A percentile compares a stretch with the other conserved stretches of the same genome.
phyloP scores from a whole-genome alignment of 2,797 vertebrate genomes.

The Meriones psammophilus region DNA sequence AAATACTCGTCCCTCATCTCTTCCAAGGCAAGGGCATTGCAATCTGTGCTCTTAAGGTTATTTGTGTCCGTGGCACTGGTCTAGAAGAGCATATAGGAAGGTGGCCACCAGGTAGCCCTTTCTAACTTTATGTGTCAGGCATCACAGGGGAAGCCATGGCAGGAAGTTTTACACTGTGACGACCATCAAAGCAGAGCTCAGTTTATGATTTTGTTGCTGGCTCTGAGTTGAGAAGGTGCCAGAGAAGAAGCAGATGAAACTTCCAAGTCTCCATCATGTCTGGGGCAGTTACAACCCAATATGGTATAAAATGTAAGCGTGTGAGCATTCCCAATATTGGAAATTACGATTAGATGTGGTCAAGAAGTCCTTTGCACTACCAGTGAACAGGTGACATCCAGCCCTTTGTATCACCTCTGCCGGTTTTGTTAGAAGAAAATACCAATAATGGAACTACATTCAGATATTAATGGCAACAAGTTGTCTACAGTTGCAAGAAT shows the following conservation, averaged over 20 bases:
- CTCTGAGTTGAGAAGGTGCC: not conserved
- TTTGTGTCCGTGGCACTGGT: not conserved
- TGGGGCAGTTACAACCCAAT: not conserved
- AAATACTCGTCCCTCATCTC: not conserved
- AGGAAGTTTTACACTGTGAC: not conserved
- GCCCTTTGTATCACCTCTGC: not conserved
- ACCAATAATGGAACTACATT: not conserved
- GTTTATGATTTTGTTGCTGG: not conserved
- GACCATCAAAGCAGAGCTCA: not conserved
- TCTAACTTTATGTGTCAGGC: not conserved
- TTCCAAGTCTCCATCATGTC: not conserved
- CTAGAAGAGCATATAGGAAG: not conserved
- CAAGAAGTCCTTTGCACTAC: not conserved
- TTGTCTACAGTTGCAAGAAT: not conserved
- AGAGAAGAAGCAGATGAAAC: not conserved
- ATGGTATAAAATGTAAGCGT: not conserved
- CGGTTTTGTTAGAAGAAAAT: conserved; percentile 36
- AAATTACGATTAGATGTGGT: conserved; percentile 8
- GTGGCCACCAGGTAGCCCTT: not conserved
- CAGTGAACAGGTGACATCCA: conserved; percentile 25
- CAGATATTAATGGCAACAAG: not conserved
- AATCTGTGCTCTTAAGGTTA: not conserved
- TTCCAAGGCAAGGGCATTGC: not conserved
- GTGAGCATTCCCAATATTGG: not conserved
- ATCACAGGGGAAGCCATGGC: not conserved